phyloP scores from a whole-genome alignment of 2,888 invertebrate species.

The Sesamia inferens region DNA sequence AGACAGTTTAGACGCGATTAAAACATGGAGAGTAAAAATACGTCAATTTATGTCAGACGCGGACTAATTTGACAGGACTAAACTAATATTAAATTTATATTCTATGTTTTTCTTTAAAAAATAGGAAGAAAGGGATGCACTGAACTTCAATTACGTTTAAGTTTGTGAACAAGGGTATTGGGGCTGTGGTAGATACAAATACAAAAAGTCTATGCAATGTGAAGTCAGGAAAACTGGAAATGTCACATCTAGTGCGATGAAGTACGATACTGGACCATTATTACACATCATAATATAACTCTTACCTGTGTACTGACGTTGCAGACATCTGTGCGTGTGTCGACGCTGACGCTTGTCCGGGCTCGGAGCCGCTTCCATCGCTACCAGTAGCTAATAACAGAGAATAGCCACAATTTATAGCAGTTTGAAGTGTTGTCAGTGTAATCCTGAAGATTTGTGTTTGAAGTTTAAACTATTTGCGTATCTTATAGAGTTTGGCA shows the following conservation, averaged over 20 bases:
- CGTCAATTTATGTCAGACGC: no score
- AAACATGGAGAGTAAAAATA: no score
- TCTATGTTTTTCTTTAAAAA: no score
- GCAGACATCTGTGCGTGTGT: conserved; percentile 78
- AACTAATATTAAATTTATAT: no score
- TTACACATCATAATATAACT: not conserved
- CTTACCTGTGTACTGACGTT: conserved; percentile 79
- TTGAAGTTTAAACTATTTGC: not conserved
- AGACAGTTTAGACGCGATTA: no score
- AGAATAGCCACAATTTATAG: not conserved
- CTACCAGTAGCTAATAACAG: conserved; percentile 61
- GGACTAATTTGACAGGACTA: no score
- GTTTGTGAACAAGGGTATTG: no score
- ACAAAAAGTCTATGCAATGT: not conserved
- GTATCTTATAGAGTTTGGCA: not conserved
- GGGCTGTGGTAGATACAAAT: not conserved
- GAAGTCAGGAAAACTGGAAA: not conserved
- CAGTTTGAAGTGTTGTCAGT: not conserved
- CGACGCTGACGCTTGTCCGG: conserved; percentile 76
- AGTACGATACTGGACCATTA: no score
- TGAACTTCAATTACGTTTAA: no score
- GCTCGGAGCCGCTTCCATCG: conserved; percentile 74
- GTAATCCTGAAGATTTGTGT: not conserved
- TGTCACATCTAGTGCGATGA: no score
- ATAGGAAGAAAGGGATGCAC: no score